Conservation (phyloP, 2,888 invertebrate genomes). For the Poecilus cupreus region DNA sequence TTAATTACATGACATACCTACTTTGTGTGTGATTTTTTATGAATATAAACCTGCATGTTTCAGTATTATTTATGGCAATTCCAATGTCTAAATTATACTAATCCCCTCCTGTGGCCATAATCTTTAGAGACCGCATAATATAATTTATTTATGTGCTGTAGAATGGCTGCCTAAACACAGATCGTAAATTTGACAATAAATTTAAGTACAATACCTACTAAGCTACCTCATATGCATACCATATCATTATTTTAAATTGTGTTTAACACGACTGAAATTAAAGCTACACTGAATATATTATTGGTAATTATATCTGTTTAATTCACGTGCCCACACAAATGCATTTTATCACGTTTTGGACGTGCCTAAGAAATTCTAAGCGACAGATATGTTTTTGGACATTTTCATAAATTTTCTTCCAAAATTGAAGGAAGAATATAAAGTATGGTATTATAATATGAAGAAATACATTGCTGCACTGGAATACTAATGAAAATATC, state of each 20-base stretch:
- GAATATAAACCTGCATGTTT: too few species aligned
- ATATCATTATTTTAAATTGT: constrained; percentile 3
- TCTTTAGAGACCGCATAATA: neutral
- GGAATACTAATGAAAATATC: too few species aligned
- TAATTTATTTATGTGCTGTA: constrained; percentile 8
- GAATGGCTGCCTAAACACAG: neutral
- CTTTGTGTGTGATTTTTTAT: too few species aligned
- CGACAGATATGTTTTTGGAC: neutral
- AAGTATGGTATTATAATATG: neutral
- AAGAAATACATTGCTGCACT: neutral
- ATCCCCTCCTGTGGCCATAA: neutral
- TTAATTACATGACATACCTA: too few species aligned
- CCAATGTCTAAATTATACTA: neutral
- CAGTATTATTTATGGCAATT: neutral
- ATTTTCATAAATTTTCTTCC: neutral
- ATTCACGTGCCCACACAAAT: neutral
- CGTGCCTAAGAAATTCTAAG: constrained; percentile 5
- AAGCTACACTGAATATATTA: constrained; percentile 7
- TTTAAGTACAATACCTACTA: constrained; percentile 4
- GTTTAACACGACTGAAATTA: neutral
- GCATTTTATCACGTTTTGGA: constrained; percentile 15
- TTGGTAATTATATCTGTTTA: constrained; percentile 38
- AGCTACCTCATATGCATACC: constrained; percentile 1
- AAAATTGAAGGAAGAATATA: neutral
- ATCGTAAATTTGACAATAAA: constrained; percentile 25